phyloP scores from a whole-genome alignment of 2,113 vertebrate species.

The Grammomys dolichurus region DNA sequence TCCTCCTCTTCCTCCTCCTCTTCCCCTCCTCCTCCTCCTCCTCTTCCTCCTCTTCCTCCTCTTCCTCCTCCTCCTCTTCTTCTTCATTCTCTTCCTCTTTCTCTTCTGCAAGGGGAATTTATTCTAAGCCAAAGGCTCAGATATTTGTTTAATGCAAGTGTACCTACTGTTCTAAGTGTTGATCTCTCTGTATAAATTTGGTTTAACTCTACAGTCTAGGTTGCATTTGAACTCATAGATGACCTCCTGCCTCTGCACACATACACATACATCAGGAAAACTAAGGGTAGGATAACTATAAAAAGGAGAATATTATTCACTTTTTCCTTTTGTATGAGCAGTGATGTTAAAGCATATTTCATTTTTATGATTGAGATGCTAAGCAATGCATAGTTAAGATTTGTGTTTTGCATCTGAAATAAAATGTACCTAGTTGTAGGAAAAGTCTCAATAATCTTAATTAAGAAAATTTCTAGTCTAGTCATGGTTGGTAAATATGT shows the following conservation, averaged over 20 bases:
- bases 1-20: no score
- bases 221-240: background rate
- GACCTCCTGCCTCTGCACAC: background rate
- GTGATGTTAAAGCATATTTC: background rate
- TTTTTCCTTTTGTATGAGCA: constrained; percentile 4
- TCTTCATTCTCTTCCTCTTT: background rate
- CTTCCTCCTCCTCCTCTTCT: no score
- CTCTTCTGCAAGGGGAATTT: background rate
- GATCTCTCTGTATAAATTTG: background rate
- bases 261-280: background rate
- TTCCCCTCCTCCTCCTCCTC: background rate
- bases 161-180: background rate
- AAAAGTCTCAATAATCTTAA: constrained; percentile 47
- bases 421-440: constrained; percentile 2
- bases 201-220: background rate
- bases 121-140: background rate
- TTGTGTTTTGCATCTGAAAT: constrained; percentile 43
- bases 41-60: no score
- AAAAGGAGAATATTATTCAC: constrained; percentile 27
- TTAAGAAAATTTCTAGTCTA: constrained; percentile 47
- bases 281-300: background rate
- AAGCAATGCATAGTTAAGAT: background rate
- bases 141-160: background rate
- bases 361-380: constrained; percentile 9
- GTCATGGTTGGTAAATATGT: constrained; percentile 55